phyloP scores from a whole-genome alignment of 2,797 vertebrate genomes.

The Poecilia gillii region DNA sequence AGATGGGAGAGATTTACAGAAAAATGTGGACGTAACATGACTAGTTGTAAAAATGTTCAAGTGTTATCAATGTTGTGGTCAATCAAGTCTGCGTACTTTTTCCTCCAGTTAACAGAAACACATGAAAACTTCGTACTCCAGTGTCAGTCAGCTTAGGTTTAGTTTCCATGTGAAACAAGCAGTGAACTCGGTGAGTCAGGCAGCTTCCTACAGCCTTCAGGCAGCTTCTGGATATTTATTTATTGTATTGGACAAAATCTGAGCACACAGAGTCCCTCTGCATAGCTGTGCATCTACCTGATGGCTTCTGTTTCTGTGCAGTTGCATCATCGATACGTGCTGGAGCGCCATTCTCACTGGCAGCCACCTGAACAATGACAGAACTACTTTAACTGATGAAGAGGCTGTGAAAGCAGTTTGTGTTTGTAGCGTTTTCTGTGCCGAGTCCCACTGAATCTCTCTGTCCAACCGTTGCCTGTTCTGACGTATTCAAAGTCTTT shows the following conservation, averaged over 20 bases:
- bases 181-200: neutral
- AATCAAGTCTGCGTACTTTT: neutral
- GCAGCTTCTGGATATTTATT: neutral
- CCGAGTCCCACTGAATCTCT: neutral
- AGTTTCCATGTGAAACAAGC: neutral
- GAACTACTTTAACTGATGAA: neutral
- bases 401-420: neutral
- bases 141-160: neutral
- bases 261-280: neutral
- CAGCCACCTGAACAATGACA: neutral
- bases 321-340: slow-evolving; percentile 12
- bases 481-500: neutral
- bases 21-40: neutral
- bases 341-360: neutral
- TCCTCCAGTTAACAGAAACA: neutral
- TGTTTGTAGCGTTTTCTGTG: neutral
- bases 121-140: neutral
- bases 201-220: neutral
- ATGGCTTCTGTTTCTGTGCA: neutral
- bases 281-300: neutral
- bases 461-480: neutral
- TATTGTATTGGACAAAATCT: neutral
- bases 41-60: neutral
- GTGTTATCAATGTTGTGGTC: neutral
- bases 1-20: neutral